These are phyloP conservation scores for Zophobas atratus DNA, from an alignment of 1,140 invertebrate species.

Conservation along the genomic window DNA sequence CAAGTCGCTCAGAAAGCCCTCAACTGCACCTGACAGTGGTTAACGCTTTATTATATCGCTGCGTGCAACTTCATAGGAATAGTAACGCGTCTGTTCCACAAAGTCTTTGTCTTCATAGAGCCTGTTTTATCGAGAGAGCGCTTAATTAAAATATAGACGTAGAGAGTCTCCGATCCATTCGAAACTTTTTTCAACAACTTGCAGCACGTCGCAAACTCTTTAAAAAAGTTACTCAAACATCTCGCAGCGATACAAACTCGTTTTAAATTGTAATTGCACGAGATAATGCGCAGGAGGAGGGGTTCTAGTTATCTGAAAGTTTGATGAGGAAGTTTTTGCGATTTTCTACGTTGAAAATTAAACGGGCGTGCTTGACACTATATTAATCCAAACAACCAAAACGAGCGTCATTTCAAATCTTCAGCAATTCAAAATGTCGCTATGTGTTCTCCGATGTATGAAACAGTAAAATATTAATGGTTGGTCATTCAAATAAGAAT, in stretches of 20 bases:
- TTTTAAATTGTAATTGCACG: constrained; percentile 34
- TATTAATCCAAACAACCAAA: no score
- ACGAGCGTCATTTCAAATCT: no score
- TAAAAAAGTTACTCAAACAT: constrained; percentile 28
- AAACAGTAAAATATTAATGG: no score
- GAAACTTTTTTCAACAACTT: background rate
- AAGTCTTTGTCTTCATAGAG: constrained; percentile 33
- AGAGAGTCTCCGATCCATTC: background rate
- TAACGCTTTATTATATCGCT: constrained; percentile 33
- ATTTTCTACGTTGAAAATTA: no score
- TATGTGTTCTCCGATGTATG: no score
- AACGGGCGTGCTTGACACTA: no score
- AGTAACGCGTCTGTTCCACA: constrained; percentile 26
- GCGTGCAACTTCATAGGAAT: constrained; percentile 4
- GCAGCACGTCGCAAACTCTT: constrained; percentile 21
- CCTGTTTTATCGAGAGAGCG: background rate
- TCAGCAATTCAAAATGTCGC: no score
- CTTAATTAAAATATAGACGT: constrained; percentile 18
- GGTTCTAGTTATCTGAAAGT: no score
- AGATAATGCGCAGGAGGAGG: background rate
- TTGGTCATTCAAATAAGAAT: no score
- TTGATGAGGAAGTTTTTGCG: no score
- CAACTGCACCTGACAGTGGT: constrained; percentile 34
- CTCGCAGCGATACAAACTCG: constrained; percentile 22
- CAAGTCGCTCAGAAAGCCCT: constrained; percentile 10